Conservation (phyloP, 2,888 invertebrate genomes). For the Rotaria socialis region DNA sequence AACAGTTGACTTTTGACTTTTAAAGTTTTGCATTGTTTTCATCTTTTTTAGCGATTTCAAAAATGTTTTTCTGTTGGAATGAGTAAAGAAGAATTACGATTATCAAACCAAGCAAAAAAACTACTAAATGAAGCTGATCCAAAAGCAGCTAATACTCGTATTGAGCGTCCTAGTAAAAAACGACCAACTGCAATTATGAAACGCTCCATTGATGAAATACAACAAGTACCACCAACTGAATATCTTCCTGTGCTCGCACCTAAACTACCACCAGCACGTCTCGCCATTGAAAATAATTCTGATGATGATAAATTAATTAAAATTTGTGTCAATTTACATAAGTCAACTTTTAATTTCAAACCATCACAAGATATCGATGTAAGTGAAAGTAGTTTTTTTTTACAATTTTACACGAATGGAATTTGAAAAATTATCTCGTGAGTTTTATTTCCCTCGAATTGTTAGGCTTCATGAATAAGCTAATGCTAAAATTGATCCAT, state of each 20-base stretch:
- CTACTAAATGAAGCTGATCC: slow-evolving; percentile 12
- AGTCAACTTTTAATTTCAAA: slow-evolving; percentile 10
- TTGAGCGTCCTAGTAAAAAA: background rate
- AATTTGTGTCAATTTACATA: slow-evolving; percentile 22
- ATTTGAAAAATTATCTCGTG: too few relatives aligned
- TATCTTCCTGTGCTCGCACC: background rate
- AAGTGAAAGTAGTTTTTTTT: background rate
- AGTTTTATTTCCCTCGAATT: too few relatives aligned
- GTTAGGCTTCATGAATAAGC: too few relatives aligned
- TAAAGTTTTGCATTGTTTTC: background rate
- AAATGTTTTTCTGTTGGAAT: slow-evolving; percentile 58
- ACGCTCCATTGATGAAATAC: slow-evolving; percentile 6
- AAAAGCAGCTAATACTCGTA: slow-evolving; percentile 8
- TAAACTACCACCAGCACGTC: background rate
- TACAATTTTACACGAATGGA: too few relatives aligned
- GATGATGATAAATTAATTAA: slow-evolving; percentile 20
- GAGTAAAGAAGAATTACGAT: slow-evolving; percentile 54
- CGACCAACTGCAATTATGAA: background rate
- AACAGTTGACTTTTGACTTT: background rate
- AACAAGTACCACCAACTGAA: background rate
- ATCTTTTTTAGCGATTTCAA: slow-evolving; percentile 51
- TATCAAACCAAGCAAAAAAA: slow-evolving; percentile 43
- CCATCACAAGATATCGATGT: background rate
- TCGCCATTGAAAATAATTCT: background rate
- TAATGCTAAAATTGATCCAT: too few relatives aligned